Conservation (phyloP, 2,113 vertebrate genomes). For the Ranitomeya variabilis region DNA sequence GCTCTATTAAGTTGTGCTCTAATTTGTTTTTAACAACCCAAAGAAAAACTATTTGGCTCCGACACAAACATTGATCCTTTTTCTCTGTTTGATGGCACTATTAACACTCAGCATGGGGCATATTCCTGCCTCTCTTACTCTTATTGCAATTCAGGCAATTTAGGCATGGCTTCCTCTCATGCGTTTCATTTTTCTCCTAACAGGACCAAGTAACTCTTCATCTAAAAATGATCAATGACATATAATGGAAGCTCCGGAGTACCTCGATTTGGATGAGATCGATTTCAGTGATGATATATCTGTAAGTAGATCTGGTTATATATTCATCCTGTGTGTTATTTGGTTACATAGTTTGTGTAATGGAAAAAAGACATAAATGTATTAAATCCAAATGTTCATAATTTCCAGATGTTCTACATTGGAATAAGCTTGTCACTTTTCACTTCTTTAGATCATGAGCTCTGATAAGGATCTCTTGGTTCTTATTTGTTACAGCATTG, state of each 20-base stretch:
- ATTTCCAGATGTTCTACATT: conserved; percentile 3
- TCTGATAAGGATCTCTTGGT: background rate
- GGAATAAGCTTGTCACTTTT: background rate
- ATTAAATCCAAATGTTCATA: background rate
- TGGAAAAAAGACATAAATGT: background rate
- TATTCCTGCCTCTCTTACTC: conserved; percentile 8
- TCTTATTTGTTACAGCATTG: background rate
- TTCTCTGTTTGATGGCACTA: conserved; percentile 24
- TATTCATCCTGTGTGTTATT: background rate
- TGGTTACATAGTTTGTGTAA: background rate
- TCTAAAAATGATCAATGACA: conserved; percentile 84
- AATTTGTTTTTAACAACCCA: conserved; percentile 47
- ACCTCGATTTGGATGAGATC: conserved; percentile 98
- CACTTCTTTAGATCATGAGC: background rate
- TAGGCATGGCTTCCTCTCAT: conserved; percentile 27
- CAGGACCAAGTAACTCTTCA: conserved; percentile 66
- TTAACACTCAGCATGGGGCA: conserved; percentile 47
- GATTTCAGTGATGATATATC: conserved; percentile 96
- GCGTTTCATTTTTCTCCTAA: conserved; percentile 63
- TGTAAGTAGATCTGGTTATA: conserved; percentile 76
- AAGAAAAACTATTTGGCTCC: conserved; percentile 45
- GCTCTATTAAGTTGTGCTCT: conserved; percentile 33
- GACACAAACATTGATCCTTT: conserved; percentile 23
- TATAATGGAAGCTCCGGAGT: conserved; percentile 98
- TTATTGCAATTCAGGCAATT: conserved; percentile 15